Conservation (phyloP, 2,113 vertebrate genomes). For the Scomber japonicus region DNA sequence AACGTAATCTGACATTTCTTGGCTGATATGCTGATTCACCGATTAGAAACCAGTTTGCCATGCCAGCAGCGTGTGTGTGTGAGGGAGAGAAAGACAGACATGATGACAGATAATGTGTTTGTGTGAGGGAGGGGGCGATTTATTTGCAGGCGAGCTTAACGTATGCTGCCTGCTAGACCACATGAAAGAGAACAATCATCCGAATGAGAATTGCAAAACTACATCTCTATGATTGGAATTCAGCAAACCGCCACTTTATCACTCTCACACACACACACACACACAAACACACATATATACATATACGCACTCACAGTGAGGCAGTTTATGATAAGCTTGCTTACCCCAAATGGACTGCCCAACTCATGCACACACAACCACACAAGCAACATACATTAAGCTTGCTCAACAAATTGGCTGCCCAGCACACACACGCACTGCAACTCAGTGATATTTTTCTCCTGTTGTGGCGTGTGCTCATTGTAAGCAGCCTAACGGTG, state of each 20-base stretch:
- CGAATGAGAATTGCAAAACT: conserved; percentile 62
- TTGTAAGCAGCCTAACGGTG: conserved; percentile 52
- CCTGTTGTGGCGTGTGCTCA: conserved; percentile 46
- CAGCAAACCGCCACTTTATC: conserved; percentile 18
- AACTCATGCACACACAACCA: conserved; percentile 27
- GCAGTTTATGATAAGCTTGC: conserved; percentile 58
- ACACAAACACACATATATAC: conserved; percentile 1
- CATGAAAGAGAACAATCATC: conserved; percentile 67
- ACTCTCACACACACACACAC: background rate
- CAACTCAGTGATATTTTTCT: conserved; percentile 49
- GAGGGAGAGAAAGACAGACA: conserved; percentile 27
- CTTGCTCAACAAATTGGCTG: conserved; percentile 59
- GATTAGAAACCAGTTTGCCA: conserved; percentile 66
- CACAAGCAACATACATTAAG: conserved; percentile 54
- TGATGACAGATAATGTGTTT: conserved; percentile 36
- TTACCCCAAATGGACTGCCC: conserved; percentile 45
- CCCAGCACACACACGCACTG: conserved; percentile 30
- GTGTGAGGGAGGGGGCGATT: conserved; percentile 3
- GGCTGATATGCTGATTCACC: conserved; percentile 71
- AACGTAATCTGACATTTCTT: conserved; percentile 75
- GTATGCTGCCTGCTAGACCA: conserved; percentile 48
- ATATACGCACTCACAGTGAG: conserved; percentile 11
- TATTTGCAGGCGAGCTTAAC: conserved; percentile 53
- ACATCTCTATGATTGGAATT: conserved; percentile 68
- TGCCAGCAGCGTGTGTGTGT: conserved; percentile 51